Percentiles rank a stretch among this genome's conserved stretches.
phyloP scores from a whole-genome alignment of 2,888 invertebrate genomes.

The Crematogaster levior region DNA sequence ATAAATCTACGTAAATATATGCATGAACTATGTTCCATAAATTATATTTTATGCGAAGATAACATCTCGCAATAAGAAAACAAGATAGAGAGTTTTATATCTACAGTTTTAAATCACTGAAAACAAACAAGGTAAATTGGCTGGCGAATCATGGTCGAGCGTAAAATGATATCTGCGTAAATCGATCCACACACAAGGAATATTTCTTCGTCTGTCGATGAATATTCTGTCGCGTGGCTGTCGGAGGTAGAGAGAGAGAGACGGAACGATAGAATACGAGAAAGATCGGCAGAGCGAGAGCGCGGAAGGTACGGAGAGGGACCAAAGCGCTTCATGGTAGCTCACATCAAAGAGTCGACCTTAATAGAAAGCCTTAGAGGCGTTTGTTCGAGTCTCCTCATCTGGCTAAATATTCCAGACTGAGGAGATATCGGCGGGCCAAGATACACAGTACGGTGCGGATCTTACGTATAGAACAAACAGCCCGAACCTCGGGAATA shows the following conservation, averaged over 20 bases:
- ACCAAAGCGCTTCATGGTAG: constrained; percentile 83
- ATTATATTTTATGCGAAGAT: background rate
- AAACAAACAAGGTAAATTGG: constrained; percentile 74
- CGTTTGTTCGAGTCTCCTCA: constrained; percentile 87
- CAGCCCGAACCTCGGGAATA: constrained; percentile 74
- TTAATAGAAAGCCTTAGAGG: constrained; percentile 88
- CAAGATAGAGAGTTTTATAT: constrained; percentile 23
- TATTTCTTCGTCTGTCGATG: constrained; percentile 60
- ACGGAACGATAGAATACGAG: constrained; percentile 18
- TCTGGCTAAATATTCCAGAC: constrained; percentile 85
- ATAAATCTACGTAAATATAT: background rate
- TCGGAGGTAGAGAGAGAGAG: constrained; percentile 27
- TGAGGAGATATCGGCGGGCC: constrained; percentile 83
- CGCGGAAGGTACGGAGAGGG: constrained; percentile 58
- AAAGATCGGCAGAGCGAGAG: constrained; percentile 41
- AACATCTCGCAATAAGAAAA: background rate
- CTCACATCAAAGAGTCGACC: constrained; percentile 85
- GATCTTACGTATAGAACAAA: constrained; percentile 83
- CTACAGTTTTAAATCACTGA: constrained; percentile 77
- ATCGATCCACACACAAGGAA: constrained; percentile 39
- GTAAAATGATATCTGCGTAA: constrained; percentile 34
- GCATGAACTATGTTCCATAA: background rate
- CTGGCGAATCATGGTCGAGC: background rate
- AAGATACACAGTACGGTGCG: constrained; percentile 82
- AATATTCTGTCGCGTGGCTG: constrained; percentile 60